These are phyloP conservation scores for Acleris sparsana DNA, from an alignment of 2,888 invertebrate genomes.

Conservation along the genomic window DNA sequence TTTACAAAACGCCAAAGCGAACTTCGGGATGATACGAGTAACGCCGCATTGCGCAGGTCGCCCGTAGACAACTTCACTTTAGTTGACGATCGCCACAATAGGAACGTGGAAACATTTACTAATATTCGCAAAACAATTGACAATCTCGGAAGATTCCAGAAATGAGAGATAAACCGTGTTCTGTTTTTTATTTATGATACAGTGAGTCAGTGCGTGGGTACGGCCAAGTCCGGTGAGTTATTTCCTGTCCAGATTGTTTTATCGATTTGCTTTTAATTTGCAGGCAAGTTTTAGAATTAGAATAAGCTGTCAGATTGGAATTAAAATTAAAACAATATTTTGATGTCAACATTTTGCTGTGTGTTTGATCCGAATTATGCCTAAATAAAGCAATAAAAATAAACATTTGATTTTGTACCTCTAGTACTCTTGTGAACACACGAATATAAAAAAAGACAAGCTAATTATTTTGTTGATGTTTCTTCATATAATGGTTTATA, in stretches of 20 bases:
- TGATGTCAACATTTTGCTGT: too few relatives aligned
- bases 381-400: too few relatives aligned
- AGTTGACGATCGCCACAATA: constrained; percentile 45
- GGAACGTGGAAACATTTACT: constrained; percentile 43
- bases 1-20: constrained; percentile 32
- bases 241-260: neutral
- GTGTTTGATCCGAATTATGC: too few relatives aligned
- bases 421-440: too few relatives aligned
- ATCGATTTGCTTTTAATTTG: neutral
- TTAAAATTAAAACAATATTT: too few relatives aligned
- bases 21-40: constrained; percentile 56
- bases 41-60: constrained; percentile 66
- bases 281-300: too few relatives aligned
- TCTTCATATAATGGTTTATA: too few relatives aligned
- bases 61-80: constrained; percentile 50
- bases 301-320: too few relatives aligned
- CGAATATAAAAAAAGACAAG: too few relatives aligned
- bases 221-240: constrained; percentile 13
- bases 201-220: neutral
- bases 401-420: too few relatives aligned
- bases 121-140: constrained; percentile 44
- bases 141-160: constrained; percentile 21
- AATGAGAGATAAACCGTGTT: neutral
- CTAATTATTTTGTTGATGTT: too few relatives aligned
- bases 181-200: constrained; percentile 17